These are phyloP conservation scores for Diorhabda elongata DNA, from an alignment of 1,140 invertebrate genomes.

Conservation along the genomic window DNA sequence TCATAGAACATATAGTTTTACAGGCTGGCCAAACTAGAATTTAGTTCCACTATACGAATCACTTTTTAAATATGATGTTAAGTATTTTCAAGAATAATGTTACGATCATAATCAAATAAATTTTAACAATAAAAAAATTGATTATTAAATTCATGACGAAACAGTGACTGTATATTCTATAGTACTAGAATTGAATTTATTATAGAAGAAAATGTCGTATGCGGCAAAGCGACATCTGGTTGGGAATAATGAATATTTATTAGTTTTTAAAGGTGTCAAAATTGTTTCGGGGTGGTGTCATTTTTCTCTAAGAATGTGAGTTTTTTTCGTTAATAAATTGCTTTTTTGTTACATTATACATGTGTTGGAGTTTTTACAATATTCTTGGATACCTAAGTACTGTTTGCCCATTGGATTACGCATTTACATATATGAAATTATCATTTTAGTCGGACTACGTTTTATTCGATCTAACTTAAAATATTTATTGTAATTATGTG, in stretches of 20 bases:
- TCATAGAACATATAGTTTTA: too few species aligned
- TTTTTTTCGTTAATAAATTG: slow-evolving; percentile 21
- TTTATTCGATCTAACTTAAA: slow-evolving; percentile 23
- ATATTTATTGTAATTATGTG: neutral
- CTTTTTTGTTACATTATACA: slow-evolving; percentile 8
- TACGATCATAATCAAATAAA: too few species aligned
- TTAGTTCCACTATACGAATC: too few species aligned
- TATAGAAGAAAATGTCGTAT: neutral
- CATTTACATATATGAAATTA: slow-evolving; percentile 8
- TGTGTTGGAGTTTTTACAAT: neutral
- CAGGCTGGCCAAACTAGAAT: too few species aligned
- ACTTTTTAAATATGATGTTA: too few species aligned
- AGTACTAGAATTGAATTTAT: too few species aligned
- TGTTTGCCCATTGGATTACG: slow-evolving; percentile 9
- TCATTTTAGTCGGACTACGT: slow-evolving; percentile 22
- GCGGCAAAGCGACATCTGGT: neutral
- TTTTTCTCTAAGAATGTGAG: slow-evolving; percentile 30
- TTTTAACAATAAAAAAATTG: too few species aligned
- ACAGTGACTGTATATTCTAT: too few species aligned
- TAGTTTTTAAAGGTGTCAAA: slow-evolving; percentile 22
- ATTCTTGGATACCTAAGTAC: neutral
- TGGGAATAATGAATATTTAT: neutral
- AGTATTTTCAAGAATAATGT: too few species aligned
- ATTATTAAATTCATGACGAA: too few species aligned
- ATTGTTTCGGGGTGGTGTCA: slow-evolving; percentile 32